Evolutionary conservation across 2,888 invertebrate genomes (phyloP).

Genomic region (Pomacea canaliculata): DNA sequence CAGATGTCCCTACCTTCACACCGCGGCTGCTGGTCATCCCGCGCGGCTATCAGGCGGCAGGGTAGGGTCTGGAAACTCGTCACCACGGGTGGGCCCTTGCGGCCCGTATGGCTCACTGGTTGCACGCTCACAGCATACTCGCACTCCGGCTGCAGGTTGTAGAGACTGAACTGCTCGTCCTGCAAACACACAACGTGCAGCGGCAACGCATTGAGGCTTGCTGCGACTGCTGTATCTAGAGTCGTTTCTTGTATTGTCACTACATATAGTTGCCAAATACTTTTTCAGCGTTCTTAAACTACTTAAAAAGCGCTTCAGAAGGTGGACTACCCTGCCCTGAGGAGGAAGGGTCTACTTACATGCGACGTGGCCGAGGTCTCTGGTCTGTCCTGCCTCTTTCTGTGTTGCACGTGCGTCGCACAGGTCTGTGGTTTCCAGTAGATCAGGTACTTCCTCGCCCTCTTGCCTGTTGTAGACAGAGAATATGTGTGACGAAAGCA

Average conservation of each 20-base stretch:
- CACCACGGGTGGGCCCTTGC: constrained; percentile 32
- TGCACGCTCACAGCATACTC: constrained; percentile 54
- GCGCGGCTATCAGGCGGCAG: constrained; percentile 41
- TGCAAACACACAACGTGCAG: constrained; percentile 32
- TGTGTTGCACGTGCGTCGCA: constrained; percentile 34
- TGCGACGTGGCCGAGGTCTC: constrained; percentile 49
- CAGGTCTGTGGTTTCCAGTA: constrained; percentile 53
- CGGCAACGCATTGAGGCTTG: no score
- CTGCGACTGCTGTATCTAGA: no score
- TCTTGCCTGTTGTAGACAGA: constrained; percentile 12
- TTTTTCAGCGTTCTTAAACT: no score
- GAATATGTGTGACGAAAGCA: neutral
- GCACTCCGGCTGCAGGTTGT: constrained; percentile 59
- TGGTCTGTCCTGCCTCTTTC: constrained; percentile 37
- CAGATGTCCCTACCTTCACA: constrained; percentile 36
- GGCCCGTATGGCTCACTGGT: constrained; percentile 39
- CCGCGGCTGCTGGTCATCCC: constrained; percentile 39
- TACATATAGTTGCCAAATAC: no score
- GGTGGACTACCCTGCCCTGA: no score
- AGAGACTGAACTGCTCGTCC: constrained; percentile 50
- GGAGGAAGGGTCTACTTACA: constrained; percentile 28
- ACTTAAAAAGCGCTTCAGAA: no score
- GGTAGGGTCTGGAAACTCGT: constrained; percentile 42
- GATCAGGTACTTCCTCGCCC: constrained; percentile 41
- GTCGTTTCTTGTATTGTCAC: no score